Evolutionary conservation across 2,797 vertebrate species (phyloP).

Genomic region (Anguilla anguilla): DNA sequence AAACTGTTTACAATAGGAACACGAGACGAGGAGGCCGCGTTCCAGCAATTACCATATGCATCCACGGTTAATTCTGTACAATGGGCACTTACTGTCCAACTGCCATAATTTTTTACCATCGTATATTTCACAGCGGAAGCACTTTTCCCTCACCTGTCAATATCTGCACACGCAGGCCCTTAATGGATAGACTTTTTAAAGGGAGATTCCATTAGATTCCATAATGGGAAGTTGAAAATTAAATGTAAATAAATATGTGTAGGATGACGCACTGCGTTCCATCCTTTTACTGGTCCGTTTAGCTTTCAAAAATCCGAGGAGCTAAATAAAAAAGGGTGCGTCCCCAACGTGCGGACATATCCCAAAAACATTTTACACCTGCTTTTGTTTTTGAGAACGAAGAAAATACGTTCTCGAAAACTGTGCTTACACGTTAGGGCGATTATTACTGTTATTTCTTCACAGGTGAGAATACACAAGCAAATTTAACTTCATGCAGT

Average conservation of each 20-base stretch:
- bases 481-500: not conserved
- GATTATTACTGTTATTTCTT: too few relatives aligned
- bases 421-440: not conserved
- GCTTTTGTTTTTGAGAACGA: not conserved
- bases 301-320: conserved; percentile 19
- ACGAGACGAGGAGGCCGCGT: conserved; percentile 49
- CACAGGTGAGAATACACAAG: not conserved
- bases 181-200: conserved; percentile 56
- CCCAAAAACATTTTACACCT: not conserved
- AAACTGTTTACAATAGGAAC: conserved; percentile 39
- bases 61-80: conserved; percentile 64
- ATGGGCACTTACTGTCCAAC: conserved; percentile 62
- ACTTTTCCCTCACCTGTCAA: conserved; percentile 54
- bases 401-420: not conserved
- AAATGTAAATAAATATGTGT: conserved; percentile 27
- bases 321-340: not conserved
- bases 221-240: conserved; percentile 52
- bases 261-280: not conserved
- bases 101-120: conserved; percentile 49
- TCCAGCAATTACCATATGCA: conserved; percentile 68
- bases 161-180: conserved; percentile 47
- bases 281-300: conserved; percentile 19
- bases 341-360: too few relatives aligned
- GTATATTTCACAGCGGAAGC: conserved; percentile 48
- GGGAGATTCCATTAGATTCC: conserved; percentile 55